Evolutionary conservation across 2,113 vertebrate genomes (phyloP), one percentile per base, ranked within the genome.

Genomic region (Cnemophilus loriae): DNA sequence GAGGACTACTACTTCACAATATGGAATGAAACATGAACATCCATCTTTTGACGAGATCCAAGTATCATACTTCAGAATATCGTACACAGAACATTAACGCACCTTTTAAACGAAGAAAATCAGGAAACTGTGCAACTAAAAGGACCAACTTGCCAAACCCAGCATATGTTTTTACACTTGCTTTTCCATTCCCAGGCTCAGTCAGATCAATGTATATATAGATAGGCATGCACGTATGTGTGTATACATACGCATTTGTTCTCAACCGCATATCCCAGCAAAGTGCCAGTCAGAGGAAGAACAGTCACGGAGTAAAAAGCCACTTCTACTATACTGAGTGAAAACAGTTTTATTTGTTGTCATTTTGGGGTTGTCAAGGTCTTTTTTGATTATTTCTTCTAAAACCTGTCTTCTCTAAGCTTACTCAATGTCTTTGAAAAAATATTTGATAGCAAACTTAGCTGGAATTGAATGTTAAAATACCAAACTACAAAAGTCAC

Each of bases 61-160:
- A 84, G 47, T 14, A 73, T 33, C 73, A 53, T 57, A 22, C 55
- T 78, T 52, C 56, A 69, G 42, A 77, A 77, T 74, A 87, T 76
- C 76, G 67, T 5, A 76, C 27, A 32, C 61, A 69, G 67, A 96
- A 87, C 70, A 95, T 69, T 47, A 93, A 65, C 0, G 1, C 42
- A 95, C 89, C 95, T 95, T 95, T 90, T 65, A 93, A 90, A 78
- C 1, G 15, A 85, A 82, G 68, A 77, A 82, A 93, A 85, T 80
- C 30, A 39, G 57, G 67, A 73, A 89, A 85, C 63, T 11, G 56
- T 53, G 56, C 83, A 87, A 91, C 80, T 78, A 59, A 88, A 97
- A 76, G 60, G 78, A 93, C 68, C 57, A 78, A 87, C 76, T 82
- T 95, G 85, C 85, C 90, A 95, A 92, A 90, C 37, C 19, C 26